These are phyloP conservation scores for Synergus gifuensis DNA, from an alignment of 2,888 invertebrate species.

Conservation along the genomic window DNA sequence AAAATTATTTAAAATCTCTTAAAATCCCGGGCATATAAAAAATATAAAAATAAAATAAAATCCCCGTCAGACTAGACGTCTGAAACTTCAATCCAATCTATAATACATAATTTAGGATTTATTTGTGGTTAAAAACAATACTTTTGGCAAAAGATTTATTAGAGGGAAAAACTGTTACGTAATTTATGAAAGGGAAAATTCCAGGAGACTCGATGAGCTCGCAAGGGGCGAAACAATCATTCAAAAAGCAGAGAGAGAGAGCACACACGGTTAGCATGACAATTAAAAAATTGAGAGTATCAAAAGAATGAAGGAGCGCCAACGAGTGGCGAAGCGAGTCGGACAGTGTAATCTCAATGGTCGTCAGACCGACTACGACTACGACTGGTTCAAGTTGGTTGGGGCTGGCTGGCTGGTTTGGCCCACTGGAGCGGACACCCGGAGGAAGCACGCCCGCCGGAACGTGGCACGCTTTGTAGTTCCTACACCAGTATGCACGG, in stretches of 20 bases:
- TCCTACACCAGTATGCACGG: slow-evolving; percentile 57
- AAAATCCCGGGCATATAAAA: too few species aligned
- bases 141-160: too few species aligned
- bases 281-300: slow-evolving; percentile 62
- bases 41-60: too few species aligned
- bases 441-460: slow-evolving; percentile 77
- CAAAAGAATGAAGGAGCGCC: slow-evolving; percentile 56
- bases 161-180: too few species aligned
- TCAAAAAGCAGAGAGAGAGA: slow-evolving; percentile 30
- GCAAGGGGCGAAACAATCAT: neutral
- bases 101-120: too few species aligned
- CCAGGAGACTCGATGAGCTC: neutral
- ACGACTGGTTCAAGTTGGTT: slow-evolving; percentile 55
- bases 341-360: slow-evolving; percentile 66
- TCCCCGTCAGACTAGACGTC: too few species aligned
- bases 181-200: too few species aligned
- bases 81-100: too few species aligned
- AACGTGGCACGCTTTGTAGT: slow-evolving; percentile 76
- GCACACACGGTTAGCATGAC: slow-evolving; percentile 53
- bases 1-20: too few species aligned
- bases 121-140: too few species aligned
- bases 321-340: slow-evolving; percentile 62
- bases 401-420: slow-evolving; percentile 72
- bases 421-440: slow-evolving; percentile 78
- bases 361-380: slow-evolving; percentile 22